phyloP scores from a whole-genome alignment of 2,797 vertebrate species.

The Chaetodon trifasciatus region DNA sequence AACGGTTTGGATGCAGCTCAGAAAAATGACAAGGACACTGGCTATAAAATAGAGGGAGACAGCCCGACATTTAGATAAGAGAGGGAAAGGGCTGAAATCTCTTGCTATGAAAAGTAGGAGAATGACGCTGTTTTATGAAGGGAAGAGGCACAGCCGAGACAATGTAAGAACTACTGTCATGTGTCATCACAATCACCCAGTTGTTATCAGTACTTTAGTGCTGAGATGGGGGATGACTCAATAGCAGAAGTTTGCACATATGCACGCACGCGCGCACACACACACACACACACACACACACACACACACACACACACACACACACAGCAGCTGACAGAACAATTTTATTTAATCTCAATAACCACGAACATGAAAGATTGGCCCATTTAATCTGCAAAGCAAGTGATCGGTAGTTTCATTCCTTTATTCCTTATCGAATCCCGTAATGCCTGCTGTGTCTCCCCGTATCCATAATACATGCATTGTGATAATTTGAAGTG shows the following conservation, averaged over 20 bases:
- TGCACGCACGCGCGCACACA: neutral
- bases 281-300: conserved; percentile 23
- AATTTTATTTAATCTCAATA: conserved; percentile 66
- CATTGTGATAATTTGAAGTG: conserved; percentile 77
- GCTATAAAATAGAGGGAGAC: conserved; percentile 52
- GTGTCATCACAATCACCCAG: conserved; percentile 77
- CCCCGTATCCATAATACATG: conserved; percentile 70
- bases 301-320: conserved; percentile 6
- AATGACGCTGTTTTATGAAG: conserved; percentile 49
- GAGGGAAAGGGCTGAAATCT: conserved; percentile 34
- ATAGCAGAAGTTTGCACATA: conserved; percentile 60
- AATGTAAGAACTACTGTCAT: conserved; percentile 75
- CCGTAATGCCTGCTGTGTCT: conserved; percentile 46
- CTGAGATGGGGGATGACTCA: conserved; percentile 71
- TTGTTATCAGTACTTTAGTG: conserved; percentile 71
- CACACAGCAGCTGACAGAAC: conserved; percentile 49
- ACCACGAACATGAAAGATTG: conserved; percentile 59
- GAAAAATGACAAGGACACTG: conserved; percentile 44
- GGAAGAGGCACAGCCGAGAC: conserved; percentile 53
- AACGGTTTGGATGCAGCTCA: conserved; percentile 39
- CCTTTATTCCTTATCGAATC: conserved; percentile 63
- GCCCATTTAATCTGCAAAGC: conserved; percentile 70
- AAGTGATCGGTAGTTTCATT: conserved; percentile 62
- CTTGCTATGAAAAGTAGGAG: conserved; percentile 43
- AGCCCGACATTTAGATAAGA: conserved; percentile 51